Conservation (phyloP, 2,797 vertebrate species). For the Hemibagrus guttatus region DNA sequence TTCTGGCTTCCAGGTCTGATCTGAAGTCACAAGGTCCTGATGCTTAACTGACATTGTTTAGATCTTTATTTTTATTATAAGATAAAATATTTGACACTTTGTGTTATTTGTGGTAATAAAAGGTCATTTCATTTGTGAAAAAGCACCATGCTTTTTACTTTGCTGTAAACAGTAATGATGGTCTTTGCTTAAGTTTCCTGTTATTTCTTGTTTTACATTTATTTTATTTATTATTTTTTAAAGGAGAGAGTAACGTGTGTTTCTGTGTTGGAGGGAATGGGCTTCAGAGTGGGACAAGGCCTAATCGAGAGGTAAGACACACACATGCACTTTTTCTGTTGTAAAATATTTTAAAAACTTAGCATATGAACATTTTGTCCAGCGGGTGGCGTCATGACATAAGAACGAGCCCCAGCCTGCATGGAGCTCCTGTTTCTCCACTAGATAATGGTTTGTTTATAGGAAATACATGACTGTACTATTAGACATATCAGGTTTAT, state of each 20-base stretch:
- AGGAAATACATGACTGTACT: not conserved
- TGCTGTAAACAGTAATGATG: not conserved
- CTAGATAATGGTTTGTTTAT: not conserved
- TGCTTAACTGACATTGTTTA: not conserved
- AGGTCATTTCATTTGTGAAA: not conserved
- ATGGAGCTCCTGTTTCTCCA: not conserved
- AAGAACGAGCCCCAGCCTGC: not conserved
- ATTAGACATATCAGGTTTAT: not conserved
- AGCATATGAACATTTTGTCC: constrained; percentile 4
- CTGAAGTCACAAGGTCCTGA: not conserved
- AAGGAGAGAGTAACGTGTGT: constrained; percentile 78
- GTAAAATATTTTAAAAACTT: not conserved
- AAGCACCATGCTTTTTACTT: not conserved
- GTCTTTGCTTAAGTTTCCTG: not conserved
- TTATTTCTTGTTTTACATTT: not conserved
- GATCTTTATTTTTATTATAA: not conserved
- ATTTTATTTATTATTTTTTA: constrained; percentile 20
- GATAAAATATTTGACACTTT: not conserved
- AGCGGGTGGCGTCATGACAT: constrained; percentile 5
- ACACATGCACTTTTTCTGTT: not conserved
- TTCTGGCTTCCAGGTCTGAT: not conserved
- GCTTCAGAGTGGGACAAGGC: constrained; percentile 87
- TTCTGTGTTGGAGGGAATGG: constrained; percentile 79
- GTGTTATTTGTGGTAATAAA: not conserved
- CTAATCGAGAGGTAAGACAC: constrained; percentile 80